phyloP scores from a whole-genome alignment of 1,140 invertebrate genomes.

The Lithobius niger region DNA sequence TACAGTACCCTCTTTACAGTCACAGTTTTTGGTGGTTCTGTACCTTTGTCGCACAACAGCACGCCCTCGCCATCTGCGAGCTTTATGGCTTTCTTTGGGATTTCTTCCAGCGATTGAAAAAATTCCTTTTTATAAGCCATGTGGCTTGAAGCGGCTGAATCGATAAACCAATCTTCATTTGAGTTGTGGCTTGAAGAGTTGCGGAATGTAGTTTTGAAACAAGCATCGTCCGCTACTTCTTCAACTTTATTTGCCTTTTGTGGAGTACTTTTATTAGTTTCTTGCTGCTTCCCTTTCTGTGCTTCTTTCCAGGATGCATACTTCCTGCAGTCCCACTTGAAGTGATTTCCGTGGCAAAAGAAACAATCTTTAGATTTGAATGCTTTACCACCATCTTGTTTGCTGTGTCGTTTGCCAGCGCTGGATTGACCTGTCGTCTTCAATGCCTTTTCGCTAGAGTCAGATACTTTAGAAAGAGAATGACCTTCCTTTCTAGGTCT shows the following conservation, averaged over 20 bases:
- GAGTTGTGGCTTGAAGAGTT: no score
- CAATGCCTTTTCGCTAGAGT: background rate
- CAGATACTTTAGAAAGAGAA: no score
- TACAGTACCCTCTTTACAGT: background rate
- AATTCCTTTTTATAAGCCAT: background rate
- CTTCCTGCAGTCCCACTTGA: background rate
- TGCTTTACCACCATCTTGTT: background rate
- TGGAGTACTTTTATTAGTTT: no score
- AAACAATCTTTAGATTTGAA: background rate
- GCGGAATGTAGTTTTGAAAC: no score
- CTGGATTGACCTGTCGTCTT: background rate
- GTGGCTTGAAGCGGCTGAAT: background rate
- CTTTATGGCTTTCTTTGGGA: no score
- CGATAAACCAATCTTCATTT: no score
- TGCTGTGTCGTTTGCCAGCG: background rate
- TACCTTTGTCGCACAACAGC: background rate
- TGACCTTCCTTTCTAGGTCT: background rate
- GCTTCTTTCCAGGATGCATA: no score
- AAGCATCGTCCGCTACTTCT: no score
- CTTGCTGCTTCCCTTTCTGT: no score
- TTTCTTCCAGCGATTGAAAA: background rate
- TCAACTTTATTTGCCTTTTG: no score
- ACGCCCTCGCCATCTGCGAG: background rate
- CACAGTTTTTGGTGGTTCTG: background rate
- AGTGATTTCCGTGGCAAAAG: background rate